Percentiles rank a stretch among this genome's conserved stretches.
Conservation (phyloP, 1,140 invertebrate species). For the Nephotettix cincticeps region DNA sequence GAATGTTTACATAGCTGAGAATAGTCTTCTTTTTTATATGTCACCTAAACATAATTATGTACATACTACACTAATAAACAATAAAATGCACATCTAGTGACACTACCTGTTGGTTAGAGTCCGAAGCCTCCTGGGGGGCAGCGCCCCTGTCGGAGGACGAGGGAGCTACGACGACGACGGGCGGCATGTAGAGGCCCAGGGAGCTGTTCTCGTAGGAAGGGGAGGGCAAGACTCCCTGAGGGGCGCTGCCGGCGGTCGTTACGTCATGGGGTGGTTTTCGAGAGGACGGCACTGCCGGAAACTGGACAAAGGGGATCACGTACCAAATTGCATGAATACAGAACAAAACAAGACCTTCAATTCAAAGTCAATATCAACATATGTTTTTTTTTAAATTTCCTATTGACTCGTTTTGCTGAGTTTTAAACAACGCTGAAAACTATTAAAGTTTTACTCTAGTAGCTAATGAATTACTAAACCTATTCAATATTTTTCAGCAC, state of each 20-base stretch:
- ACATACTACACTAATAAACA: conserved; percentile 41
- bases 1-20: no score
- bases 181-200: conserved; percentile 31
- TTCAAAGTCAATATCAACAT: no score
- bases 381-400: no score
- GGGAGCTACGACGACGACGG: conserved; percentile 39
- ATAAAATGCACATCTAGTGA: conserved; percentile 40
- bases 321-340: no score
- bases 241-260: conserved; percentile 45
- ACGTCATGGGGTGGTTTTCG: conserved; percentile 49
- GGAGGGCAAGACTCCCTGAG: neutral
- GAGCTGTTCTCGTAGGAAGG: conserved; percentile 14
- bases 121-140: neutral
- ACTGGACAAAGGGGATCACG: conserved; percentile 44
- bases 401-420: no score
- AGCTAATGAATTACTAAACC: no score
- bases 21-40: no score
- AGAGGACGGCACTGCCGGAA: conserved; percentile 46
- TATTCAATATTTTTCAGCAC: no score
- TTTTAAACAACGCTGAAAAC: no score
- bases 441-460: no score
- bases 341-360: no score
- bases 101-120: conserved; percentile 28
- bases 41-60: no score
- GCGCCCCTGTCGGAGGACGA: conserved; percentile 37